phyloP scores from a whole-genome alignment of 92 coral and sea anemone genomes.

The Parazoanthus swiftii region DNA sequence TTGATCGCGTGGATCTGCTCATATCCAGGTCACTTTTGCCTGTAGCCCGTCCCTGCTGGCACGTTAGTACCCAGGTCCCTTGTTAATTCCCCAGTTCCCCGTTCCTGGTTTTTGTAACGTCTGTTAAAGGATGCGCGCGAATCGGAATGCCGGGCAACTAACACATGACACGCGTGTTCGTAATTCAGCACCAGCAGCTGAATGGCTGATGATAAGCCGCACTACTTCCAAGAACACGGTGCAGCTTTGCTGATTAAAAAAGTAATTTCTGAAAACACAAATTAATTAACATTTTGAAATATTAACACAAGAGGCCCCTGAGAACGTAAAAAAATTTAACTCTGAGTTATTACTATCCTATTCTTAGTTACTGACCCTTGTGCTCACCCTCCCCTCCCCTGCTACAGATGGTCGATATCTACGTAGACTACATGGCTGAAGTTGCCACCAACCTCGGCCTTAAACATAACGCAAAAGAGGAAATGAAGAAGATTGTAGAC shows the following conservation, averaged over 20 bases:
- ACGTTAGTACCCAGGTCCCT: conserved; percentile 2
- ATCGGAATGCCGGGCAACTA: too few species aligned
- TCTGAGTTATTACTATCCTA: too few species aligned
- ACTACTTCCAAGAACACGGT: too few species aligned
- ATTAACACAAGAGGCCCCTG: too few species aligned
- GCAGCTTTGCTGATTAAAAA: too few species aligned
- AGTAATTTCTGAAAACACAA: too few species aligned
- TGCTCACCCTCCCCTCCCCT: conserved; percentile 13
- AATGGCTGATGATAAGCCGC: too few species aligned
- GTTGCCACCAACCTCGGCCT: conserved; percentile 85
- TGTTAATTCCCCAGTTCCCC: not conserved
- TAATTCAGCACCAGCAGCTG: too few species aligned
- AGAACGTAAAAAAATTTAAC: too few species aligned
- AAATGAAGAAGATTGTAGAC: conserved; percentile 89
- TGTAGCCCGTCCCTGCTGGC: not conserved
- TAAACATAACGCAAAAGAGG: conserved; percentile 69
- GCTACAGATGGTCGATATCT: conserved; percentile 81
- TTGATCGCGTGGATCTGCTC: conserved; percentile 2
- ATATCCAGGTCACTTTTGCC: conserved; percentile 4
- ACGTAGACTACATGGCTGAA: conserved; percentile 91
- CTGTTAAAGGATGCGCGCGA: too few species aligned
- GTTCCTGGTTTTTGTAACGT: not conserved
- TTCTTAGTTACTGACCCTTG: not conserved
- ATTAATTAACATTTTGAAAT: too few species aligned
- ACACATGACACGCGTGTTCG: too few species aligned